Evolutionary conservation across 2,888 invertebrate genomes (phyloP).

Genomic region (Acholoe squamosa): DNA sequence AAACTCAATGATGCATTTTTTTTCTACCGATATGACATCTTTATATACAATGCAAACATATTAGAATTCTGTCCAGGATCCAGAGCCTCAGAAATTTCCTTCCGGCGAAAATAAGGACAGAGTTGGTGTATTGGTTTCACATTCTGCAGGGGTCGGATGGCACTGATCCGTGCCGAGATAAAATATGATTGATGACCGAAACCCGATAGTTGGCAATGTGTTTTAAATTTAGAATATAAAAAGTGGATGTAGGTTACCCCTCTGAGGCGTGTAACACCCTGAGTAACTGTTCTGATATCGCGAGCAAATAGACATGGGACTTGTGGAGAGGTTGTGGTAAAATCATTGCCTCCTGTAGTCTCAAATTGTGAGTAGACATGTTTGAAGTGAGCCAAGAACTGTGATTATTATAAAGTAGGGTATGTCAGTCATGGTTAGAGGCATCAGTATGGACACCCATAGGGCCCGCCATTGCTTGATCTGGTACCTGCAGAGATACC

Average conservation of each 20-base stretch:
- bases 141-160: constrained; percentile 48
- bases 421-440: background rate
- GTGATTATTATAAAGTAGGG: background rate
- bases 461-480: no score
- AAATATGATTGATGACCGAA: constrained; percentile 62
- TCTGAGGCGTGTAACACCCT: constrained; percentile 18
- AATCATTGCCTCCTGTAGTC: constrained; percentile 13
- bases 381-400: constrained; percentile 4
- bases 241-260: constrained; percentile 15
- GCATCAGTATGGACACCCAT: background rate
- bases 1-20: background rate
- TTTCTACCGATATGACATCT: background rate
- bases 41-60: background rate
- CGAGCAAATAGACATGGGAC: background rate
- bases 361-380: background rate
- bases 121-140: constrained; percentile 47
- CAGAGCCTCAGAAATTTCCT: background rate
- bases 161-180: constrained; percentile 49
- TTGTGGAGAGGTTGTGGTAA: background rate
- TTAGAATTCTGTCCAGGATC: background rate
- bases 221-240: constrained; percentile 60
- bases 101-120: background rate
- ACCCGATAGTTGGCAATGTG: constrained; percentile 53
- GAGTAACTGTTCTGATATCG: constrained; percentile 29
- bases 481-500: no score